A percentile compares a stretch with the other conserved stretches of the same genome.
Conservation (phyloP, 2,113 vertebrate species). For the human region DNA sequence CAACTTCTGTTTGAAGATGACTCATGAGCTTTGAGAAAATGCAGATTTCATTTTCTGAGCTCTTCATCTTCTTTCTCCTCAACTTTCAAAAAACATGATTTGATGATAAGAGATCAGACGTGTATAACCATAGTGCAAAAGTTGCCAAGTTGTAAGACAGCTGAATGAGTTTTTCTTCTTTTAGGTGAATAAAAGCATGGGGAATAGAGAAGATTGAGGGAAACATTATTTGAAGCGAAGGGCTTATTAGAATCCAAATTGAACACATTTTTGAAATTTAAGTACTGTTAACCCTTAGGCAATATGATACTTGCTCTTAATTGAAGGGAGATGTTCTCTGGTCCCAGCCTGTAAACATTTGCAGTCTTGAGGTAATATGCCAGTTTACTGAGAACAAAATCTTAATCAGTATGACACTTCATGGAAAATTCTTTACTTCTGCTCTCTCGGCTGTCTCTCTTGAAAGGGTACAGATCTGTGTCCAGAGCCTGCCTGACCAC, state of each 20-base stretch:
- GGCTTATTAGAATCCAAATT: not conserved
- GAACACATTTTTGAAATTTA: not conserved
- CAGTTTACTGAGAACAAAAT: conserved; percentile 1
- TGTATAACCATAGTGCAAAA: not conserved
- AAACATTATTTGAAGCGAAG: not conserved
- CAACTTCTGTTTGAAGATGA: not conserved
- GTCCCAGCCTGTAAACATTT: not conserved
- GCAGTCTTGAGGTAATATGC: not conserved
- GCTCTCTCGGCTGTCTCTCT: conserved; percentile 20
- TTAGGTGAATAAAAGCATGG: not conserved
- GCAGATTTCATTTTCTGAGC: not conserved
- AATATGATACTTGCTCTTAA: not conserved
- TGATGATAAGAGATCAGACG: not conserved
- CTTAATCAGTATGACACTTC: not conserved
- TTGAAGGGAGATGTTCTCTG: not conserved
- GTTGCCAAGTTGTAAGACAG: not conserved
- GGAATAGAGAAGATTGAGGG: not conserved
- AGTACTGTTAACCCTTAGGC: not conserved
- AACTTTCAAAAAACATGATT: not conserved
- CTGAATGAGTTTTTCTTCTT: not conserved
- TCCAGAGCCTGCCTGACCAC: conserved; percentile 59
- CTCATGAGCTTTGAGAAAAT: not conserved
- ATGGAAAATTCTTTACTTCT: conserved; percentile 61
- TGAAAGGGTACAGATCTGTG: conserved; percentile 44
- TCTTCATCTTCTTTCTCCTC: not conserved